Conservation (phyloP, 1,140 invertebrate species). For the Nasonia longicornis region DNA sequence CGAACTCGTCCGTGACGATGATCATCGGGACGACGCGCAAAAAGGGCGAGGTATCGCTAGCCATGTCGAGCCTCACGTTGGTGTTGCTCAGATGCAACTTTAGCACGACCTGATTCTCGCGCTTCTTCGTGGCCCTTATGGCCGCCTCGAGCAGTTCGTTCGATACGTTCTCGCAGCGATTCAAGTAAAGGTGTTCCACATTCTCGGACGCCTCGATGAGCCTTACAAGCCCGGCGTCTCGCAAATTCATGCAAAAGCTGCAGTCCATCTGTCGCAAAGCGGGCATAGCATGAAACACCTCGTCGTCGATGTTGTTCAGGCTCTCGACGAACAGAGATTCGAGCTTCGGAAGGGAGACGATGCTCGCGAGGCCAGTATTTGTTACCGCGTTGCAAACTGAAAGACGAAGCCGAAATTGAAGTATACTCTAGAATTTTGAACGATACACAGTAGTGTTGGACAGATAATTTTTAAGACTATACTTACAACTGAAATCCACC, state of each 20-base stretch:
- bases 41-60: not conserved
- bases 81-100: conserved; percentile 22
- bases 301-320: conserved; percentile 5
- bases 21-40: not conserved
- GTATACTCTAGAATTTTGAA: too few relatives aligned
- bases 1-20: not conserved
- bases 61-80: not conserved
- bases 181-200: conserved; percentile 13
- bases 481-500: conserved; percentile 30
- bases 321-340: not conserved
- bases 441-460: too few relatives aligned
- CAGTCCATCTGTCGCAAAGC: conserved; percentile 26
- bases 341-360: conserved; percentile 16
- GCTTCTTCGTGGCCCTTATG: conserved; percentile 22
- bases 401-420: not conserved
- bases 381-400: conserved; percentile 29
- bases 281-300: conserved; percentile 7
- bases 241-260: conserved; percentile 4
- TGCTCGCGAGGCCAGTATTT: conserved; percentile 11
- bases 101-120: conserved; percentile 18
- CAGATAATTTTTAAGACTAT: too few relatives aligned
- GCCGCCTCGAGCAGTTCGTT: conserved; percentile 21
- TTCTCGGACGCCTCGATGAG: conserved; percentile 8
- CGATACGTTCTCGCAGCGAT: conserved; percentile 12
- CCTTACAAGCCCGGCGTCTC: not conserved